Conservation (phyloP, 2,888 invertebrate species). For the Deroplatys truncata region DNA sequence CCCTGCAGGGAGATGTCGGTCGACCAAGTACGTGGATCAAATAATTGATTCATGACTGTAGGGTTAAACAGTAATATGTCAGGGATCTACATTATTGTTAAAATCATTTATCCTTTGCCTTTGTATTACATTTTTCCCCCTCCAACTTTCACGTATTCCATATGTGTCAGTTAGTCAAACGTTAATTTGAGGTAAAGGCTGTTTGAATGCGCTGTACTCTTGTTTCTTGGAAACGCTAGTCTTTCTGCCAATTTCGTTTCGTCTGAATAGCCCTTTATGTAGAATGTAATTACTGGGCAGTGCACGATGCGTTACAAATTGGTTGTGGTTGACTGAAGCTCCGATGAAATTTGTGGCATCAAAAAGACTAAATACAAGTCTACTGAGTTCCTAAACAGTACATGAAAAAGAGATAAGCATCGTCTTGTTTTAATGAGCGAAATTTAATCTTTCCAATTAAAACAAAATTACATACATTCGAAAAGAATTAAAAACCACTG, state of each 20-base stretch:
- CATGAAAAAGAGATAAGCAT: no score
- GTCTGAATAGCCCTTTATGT: neutral
- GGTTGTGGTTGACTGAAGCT: neutral
- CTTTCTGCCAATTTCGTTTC: neutral
- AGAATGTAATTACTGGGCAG: neutral
- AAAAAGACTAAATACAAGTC: neutral
- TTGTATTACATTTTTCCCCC: neutral
- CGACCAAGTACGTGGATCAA: neutral
- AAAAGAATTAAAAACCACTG: no score
- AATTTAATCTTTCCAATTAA: no score
- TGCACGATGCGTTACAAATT: neutral
- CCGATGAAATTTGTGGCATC: neutral
- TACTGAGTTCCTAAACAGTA: neutral
- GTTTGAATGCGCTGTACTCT: no score
- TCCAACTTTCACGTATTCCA: neutral
- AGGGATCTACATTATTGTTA: neutral
- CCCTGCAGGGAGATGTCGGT: neutral
- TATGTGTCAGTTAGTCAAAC: neutral
- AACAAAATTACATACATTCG: no score
- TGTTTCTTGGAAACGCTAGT: no score
- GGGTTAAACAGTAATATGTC: neutral
- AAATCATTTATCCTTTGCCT: neutral
- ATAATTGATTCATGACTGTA: neutral
- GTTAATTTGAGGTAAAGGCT: no score
- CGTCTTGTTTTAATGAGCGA: no score